Base-by-base conservation (phyloP, 1,140 invertebrate species). In the Aphelinus certus region DNA sequence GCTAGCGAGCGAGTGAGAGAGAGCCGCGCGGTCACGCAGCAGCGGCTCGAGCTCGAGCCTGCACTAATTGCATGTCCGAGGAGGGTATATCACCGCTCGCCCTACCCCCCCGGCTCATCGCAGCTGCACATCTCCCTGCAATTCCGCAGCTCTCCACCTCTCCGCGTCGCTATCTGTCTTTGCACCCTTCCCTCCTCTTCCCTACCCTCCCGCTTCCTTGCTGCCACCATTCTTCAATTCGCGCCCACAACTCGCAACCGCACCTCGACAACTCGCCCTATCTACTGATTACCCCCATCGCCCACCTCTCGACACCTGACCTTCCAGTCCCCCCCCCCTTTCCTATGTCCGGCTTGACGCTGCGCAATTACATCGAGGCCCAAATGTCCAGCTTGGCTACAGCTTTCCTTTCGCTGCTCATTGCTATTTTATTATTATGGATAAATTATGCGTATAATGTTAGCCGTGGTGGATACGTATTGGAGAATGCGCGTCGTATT, bases 1-100 rank as follows among this genome's bases (percentile, higher is more conserved):
- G 26, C 26, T 26, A 26, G 26, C 26, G 26, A 26, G 26, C 26
- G 26, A 26, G 26, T 26, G 26, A 26, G 26, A 26, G 26, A 26
- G 26, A 26, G 26, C 26, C 26, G 43, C 61, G 79, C 78, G 83
- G 82, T 84, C 83, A 84, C 84, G 82, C 80, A 26, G 26, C 80
- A 83, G 75, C 83, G 26, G 26, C 61, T 26, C 26, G 26, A 26
- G 26, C 26, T 26, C 26, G 48, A 26, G 2, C 9, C 49, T 78
- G 81, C 81, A 81, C 83, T 85, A 84, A 85, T 84, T 84, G 84
- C 83, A 84, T 84, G 83, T 83, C 80, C 82, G 83, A 81, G 77
- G 78, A 81, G 84, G 82, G 83, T 85, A 84, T 84, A 85, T 85
- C 82, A 85, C 83, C 76, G 79, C 74, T 3, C 2, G 51, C 42